Percentiles rank a stretch among this genome's conserved stretches.
These are phyloP conservation scores for Harlomillsia oculata DNA, from an alignment of 1,140 invertebrate species.

Conservation along the genomic window DNA sequence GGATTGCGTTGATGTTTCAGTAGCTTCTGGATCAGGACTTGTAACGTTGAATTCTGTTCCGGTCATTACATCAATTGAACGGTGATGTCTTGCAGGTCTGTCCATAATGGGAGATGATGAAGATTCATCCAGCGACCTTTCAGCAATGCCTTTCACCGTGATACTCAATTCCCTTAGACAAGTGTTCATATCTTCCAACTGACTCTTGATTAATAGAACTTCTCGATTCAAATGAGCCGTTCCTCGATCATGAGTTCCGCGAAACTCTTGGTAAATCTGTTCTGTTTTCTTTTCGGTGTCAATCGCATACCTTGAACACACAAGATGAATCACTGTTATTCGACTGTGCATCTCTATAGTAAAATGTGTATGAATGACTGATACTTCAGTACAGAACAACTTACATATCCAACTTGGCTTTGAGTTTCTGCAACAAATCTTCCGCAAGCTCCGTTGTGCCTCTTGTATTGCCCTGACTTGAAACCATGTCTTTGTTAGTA, in stretches of 20 bases:
- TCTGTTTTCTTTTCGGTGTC: constrained; percentile 23
- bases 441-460: constrained; percentile 26
- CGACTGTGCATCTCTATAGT: background rate
- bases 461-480: background rate
- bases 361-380: background rate
- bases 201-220: constrained; percentile 25
- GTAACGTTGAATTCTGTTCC: constrained; percentile 24
- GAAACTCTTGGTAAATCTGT: constrained; percentile 22
- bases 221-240: constrained; percentile 18
- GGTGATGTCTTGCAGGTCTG: background rate
- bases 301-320: constrained; percentile 16
- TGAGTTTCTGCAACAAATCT: constrained; percentile 30
- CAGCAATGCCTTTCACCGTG: constrained; percentile 22
- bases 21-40: constrained; percentile 20
- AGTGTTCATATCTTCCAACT: constrained; percentile 29
- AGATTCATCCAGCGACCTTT: constrained; percentile 22
- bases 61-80: constrained; percentile 15
- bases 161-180: constrained; percentile 23
- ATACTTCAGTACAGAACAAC: background rate
- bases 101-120: constrained; percentile 6
- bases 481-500: background rate
- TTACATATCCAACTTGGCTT: constrained; percentile 33
- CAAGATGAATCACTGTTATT: background rate
- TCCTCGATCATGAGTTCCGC: constrained; percentile 12
- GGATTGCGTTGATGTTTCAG: constrained; percentile 15